These are phyloP conservation scores for Stomatorhinus ivindoensis DNA, from an alignment of 2,113 vertebrate species.

Conservation along the genomic window DNA sequence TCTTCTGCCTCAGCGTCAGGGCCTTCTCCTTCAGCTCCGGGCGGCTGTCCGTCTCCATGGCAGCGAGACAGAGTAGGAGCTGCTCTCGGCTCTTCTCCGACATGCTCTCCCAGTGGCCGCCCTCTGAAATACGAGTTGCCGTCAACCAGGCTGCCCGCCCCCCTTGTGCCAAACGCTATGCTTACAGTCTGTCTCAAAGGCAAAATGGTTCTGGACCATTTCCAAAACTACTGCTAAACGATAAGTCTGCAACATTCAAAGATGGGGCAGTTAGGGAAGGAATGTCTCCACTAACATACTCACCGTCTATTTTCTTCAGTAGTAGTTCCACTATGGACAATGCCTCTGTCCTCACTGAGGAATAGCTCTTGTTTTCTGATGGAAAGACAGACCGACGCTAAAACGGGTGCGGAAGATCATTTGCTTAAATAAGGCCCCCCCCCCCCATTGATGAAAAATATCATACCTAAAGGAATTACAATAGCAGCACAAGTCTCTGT, in stretches of 20 bases:
- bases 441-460: neutral
- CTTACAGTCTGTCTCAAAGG: neutral
- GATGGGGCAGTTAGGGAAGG: neutral
- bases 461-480: slow-evolving; percentile 78
- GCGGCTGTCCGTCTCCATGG: slow-evolving; percentile 81
- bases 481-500: slow-evolving; percentile 59
- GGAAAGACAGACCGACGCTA: slow-evolving; percentile 15
- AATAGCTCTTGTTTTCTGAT: slow-evolving; percentile 94
- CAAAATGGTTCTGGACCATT: neutral
- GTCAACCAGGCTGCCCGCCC: neutral
- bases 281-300: slow-evolving; percentile 14
- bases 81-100: slow-evolving; percentile 71
- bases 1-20: slow-evolving; percentile 76
- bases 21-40: slow-evolving; percentile 85
- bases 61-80: slow-evolving; percentile 76
- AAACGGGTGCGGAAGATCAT: neutral
- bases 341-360: slow-evolving; percentile 88
- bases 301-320: slow-evolving; percentile 81
- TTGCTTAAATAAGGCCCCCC: neutral
- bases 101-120: slow-evolving; percentile 81
- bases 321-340: slow-evolving; percentile 85
- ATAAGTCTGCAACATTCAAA: neutral
- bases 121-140: slow-evolving; percentile 55
- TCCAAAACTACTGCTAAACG: neutral
- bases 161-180: neutral